phyloP scores from a whole-genome alignment of 2,888 invertebrate species.

The Aphodius granarius region DNA sequence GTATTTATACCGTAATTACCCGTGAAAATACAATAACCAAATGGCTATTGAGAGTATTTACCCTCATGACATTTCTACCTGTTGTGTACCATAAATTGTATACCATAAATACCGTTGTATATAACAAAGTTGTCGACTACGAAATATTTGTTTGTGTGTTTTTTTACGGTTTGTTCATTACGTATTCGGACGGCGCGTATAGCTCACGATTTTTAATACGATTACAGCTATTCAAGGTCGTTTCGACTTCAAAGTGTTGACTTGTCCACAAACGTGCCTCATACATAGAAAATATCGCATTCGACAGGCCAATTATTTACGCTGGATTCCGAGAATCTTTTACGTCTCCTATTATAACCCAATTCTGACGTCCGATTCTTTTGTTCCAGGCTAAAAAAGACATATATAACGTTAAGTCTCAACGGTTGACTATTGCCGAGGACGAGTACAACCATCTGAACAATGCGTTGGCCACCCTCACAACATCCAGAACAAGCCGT shows the following conservation, averaged over 20 bases:
- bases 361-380: constrained; percentile 29
- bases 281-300: neutral
- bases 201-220: neutral
- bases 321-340: neutral
- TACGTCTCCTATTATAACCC: neutral
- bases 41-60: neutral
- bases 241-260: neutral
- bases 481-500: constrained; percentile 90
- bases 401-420: constrained; percentile 94
- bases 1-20: neutral
- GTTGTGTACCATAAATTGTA: neutral
- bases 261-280: neutral
- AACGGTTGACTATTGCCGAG: constrained; percentile 89
- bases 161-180: neutral
- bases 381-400: constrained; percentile 89
- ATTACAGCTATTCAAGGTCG: neutral
- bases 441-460: constrained; percentile 95
- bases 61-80: neutral
- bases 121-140: too few species aligned
- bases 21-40: neutral
- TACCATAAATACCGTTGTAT: neutral
- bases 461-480: constrained; percentile 79
- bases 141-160: too few species aligned
- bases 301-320: neutral
- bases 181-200: neutral